Base-by-base conservation (phyloP, 2,888 invertebrate species). In the Acronicta psi region DNA sequence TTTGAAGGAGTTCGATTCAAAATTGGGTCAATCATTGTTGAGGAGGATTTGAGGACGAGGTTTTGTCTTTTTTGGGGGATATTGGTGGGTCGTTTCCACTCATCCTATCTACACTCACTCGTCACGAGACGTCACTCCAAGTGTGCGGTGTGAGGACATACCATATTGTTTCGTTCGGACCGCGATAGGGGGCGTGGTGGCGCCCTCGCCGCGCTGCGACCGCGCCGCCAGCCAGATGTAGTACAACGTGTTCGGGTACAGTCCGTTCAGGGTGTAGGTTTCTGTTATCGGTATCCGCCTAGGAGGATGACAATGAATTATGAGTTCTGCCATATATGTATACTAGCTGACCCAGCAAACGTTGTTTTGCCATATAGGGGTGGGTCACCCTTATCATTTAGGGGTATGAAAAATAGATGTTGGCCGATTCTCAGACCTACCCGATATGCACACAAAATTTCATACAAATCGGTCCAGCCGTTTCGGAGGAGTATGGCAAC, bases 141-240 rank as follows among this genome's bases (percentile, higher is more conserved):
- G 75, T 67, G 62, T 63, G 56, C 40, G 50, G 71, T 54, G 66
- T 67, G 58, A 18, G 59, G 73, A 90, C 99, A 97, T 97, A 99
- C 99, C 98, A 95, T 98, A 99, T 96, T 98, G 98, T 92, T 98
- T 98, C 51, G 99, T 99, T 94, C 98, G 96, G 79, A 98, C 98
- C 73, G 98, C 97, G 75, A 99, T 97, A 13, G 98, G 98, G 37
- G 98, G 98, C 14, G 99, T 99, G 54, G 98, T 98, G 31, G 99
- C 99, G 14, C 99, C 99, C 90, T 98, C 99, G 11, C 99, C 99
- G 70, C 97, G 95, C 82, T 97, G 97, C 14, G 98, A 99, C 74
- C 98, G 95, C 59, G 99, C 99, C 13, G 99, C 98, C 79, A 99
- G 94, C 98, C 99, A 99, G 82, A 99, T 97, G 94, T 98, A 98